phyloP scores from a whole-genome alignment of 2,113 vertebrate genomes.

The Hyaena hyaena region DNA sequence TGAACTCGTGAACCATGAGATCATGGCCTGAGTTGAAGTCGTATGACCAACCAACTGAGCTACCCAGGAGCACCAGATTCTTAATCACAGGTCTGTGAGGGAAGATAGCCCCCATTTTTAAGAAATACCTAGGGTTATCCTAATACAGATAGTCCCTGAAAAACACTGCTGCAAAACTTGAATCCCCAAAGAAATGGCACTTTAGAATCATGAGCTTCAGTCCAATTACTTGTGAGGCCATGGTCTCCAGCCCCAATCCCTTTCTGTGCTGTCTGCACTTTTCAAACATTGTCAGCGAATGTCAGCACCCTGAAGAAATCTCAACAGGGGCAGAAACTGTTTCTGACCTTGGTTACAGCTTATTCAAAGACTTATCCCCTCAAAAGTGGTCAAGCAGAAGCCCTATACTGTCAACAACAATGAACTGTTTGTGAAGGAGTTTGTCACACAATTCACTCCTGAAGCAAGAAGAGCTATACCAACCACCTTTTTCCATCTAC shows the following conservation, averaged over 20 bases:
- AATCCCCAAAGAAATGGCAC: neutral
- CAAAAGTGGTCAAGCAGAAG: neutral
- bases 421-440: neutral
- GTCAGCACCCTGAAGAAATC: neutral
- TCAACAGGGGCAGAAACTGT: neutral
- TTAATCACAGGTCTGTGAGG: neutral
- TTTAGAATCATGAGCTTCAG: neutral
- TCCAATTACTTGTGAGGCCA: neutral
- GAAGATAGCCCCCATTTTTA: neutral
- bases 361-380: neutral
- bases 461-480: neutral
- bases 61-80: neutral
- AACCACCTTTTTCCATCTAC: neutral
- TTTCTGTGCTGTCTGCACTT: neutral
- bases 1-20: too few relatives aligned
- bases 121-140: neutral
- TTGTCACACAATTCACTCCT: neutral
- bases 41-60: too few relatives aligned
- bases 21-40: too few relatives aligned
- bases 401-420: neutral
- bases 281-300: neutral
- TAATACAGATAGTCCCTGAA: neutral
- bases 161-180: constrained; percentile 15
- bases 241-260: neutral
- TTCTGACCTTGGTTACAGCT: neutral